Evolutionary conservation across 2,797 vertebrate genomes (phyloP).

Genomic region (Cirrhinus mrigala): DNA sequence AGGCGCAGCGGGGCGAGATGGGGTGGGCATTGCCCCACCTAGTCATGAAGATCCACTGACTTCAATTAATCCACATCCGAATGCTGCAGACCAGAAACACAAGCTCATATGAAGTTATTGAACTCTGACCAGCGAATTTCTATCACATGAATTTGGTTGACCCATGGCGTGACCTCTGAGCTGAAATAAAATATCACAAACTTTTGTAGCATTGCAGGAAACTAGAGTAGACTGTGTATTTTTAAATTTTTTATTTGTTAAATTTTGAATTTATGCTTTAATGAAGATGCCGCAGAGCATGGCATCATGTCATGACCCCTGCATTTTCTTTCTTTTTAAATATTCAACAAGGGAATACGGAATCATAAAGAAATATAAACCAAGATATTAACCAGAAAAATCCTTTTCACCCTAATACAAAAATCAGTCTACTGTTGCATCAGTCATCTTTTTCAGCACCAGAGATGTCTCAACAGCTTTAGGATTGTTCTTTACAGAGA

Average conservation of each 20-base stretch:
- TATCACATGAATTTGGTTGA: not conserved
- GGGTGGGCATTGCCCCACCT: not conserved
- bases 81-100: not conserved
- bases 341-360: not conserved
- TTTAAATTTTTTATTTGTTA: not conserved
- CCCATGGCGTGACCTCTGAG: not conserved
- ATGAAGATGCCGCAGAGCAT: too few species aligned
- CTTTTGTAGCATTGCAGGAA: not conserved
- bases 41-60: not conserved
- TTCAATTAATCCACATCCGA: not conserved
- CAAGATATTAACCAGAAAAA: not conserved
- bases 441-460: not conserved
- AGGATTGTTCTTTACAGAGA: not conserved
- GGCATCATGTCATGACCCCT: not conserved
- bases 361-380: not conserved
- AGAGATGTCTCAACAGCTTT: not conserved
- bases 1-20: not conserved
- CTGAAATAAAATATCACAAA: not conserved
- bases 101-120: not conserved
- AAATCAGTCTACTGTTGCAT: not conserved
- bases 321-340: not conserved
- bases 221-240: not conserved
- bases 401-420: not conserved
- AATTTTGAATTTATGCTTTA: not conserved
- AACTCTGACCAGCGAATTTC: not conserved